Base-by-base conservation (phyloP, 2,113 vertebrate genomes). In the Ceyx margarethae region DNA sequence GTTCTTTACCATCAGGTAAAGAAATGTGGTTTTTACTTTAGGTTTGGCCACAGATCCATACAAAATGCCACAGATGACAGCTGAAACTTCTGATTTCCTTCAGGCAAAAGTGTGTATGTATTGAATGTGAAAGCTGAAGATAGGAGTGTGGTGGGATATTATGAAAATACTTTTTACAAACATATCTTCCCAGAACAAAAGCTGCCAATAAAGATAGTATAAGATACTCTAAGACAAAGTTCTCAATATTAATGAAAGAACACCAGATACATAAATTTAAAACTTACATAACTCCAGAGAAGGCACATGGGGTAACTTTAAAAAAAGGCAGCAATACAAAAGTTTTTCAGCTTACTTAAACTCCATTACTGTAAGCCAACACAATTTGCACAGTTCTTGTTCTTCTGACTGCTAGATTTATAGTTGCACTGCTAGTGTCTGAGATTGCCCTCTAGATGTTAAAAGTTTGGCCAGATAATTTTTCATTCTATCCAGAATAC, bases 371-470 rank as follows among this genome's bases (percentile, higher is more conserved):
- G 84, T 46, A 77, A 74, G 81, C 17, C 86, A 74, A 14, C 33
- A 66, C 31, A 37, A 40, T 91, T 91, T 85, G 35, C 90, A 92
- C 79, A 75, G 87, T 15, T 69, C 76, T 66, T 48, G 62, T 76
- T 95, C 91, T 71, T 89, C 57, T n/a, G 75, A 72, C 86, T 76
- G 81, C 42, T 58, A 88, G 76, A 83, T 85, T 89, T 86, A 75
- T 48, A 81, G 76, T 48, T 78, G 37, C 43, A 11, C 53, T 82
- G 68, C 29, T 61, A 43, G 64, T 26, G 74, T 9, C 60, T 67
- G 76, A 94, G 82, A 87, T 96, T 96, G 89, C 80, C 95, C 94
- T 95, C 87, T 91, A 85, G 94, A 92, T 93, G 82, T 90, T 94
- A 46, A 79, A 91, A 85, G 35, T 57, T 91, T 94, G 90, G 87